Conservation (phyloP, 2,888 invertebrate species). For the Augiades crinisus region DNA sequence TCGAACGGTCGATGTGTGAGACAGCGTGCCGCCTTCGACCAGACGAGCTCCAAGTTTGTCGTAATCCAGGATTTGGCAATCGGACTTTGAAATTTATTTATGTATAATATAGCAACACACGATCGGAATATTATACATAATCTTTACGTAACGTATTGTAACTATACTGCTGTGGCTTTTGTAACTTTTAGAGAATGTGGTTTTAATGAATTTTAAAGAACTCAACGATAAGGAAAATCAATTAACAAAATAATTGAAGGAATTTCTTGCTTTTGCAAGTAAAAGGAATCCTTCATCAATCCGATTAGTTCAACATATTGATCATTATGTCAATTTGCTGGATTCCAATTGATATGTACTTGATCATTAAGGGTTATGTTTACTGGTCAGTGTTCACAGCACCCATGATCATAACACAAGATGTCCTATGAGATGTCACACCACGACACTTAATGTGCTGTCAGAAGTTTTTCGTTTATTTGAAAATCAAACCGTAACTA, state of each 20-base stretch:
- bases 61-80: constrained; percentile 68
- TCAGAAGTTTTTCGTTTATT: no score
- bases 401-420: no score
- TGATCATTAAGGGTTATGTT: no score
- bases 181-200: constrained; percentile 12
- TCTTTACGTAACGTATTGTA: constrained; percentile 30
- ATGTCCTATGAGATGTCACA: no score
- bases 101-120: constrained; percentile 27
- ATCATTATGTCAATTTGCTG: constrained; percentile 9
- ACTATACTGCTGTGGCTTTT: constrained; percentile 6
- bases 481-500: no score
- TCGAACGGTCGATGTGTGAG: constrained; percentile 71
- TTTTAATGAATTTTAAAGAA: constrained; percentile 2
- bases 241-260: no score
- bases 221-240: not conserved
- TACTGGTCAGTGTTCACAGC: no score
- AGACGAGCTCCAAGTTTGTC: constrained; percentile 61
- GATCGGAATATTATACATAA: constrained; percentile 36
- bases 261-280: not conserved
- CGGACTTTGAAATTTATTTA: constrained; percentile 44
- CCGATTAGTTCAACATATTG: not conserved
- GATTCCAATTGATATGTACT: no score
- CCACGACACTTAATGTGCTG: no score
- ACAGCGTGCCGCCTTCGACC: constrained; percentile 76
- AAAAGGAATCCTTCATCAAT: constrained; percentile 3